Conservation (phyloP, 2,113 vertebrate genomes). For the Ophiodon elongatus region DNA sequence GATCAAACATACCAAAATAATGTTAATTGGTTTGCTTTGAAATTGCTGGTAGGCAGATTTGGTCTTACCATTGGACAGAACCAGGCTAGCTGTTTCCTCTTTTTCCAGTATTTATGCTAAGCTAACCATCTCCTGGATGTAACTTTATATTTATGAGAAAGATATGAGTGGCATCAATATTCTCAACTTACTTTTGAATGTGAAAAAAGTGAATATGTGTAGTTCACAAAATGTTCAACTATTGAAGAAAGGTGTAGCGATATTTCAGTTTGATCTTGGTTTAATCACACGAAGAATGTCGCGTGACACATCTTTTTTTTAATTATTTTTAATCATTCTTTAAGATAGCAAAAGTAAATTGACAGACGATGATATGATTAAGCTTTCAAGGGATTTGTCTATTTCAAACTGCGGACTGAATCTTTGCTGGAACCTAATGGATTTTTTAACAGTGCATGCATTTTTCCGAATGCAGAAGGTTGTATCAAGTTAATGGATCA, state of each 20-base stretch:
- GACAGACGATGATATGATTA: neutral
- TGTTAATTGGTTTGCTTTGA: neutral
- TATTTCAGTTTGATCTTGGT: neutral
- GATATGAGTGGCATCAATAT: neutral
- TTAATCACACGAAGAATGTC: neutral
- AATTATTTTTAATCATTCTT: neutral
- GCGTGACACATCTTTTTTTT: neutral
- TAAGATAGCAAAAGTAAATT: neutral
- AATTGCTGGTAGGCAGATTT: neutral
- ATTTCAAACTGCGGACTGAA: neutral
- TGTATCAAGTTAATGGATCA: constrained; percentile 20
- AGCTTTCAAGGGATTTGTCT: neutral
- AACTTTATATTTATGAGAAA: neutral
- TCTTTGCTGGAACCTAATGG: neutral
- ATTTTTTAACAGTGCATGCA: constrained; percentile 4
- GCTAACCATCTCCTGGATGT: neutral
- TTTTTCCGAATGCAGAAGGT: constrained; percentile 29
- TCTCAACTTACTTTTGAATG: neutral
- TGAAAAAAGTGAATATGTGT: neutral
- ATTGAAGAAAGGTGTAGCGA: neutral
- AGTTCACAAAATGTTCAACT: neutral
- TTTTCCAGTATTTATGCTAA: neutral
- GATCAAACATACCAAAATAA: neutral
- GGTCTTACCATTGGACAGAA: neutral
- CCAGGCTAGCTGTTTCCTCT: neutral